Conservation (phyloP, 1,140 invertebrate species). For the Eupristina koningsbergeri region DNA sequence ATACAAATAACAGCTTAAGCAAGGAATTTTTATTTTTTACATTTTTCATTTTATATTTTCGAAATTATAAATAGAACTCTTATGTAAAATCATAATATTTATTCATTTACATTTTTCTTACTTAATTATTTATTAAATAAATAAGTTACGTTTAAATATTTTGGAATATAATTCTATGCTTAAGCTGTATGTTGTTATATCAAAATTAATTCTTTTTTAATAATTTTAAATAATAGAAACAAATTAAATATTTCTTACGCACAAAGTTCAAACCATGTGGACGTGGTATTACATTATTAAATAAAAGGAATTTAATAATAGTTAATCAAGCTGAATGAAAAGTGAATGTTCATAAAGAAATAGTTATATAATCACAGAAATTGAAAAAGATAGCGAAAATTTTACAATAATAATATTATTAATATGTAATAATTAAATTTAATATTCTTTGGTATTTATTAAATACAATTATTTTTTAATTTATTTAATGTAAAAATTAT, state of each 20-base stretch:
- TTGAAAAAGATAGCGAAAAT: neutral
- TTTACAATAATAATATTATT: too few relatives aligned
- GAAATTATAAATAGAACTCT: neutral
- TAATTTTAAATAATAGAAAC: constrained; percentile 14
- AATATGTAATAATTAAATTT: too few relatives aligned
- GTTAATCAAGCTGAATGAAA: constrained; percentile 30
- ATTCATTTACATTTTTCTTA: constrained; percentile 19
- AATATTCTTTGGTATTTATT: too few relatives aligned
- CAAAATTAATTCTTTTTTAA: constrained; percentile 16
- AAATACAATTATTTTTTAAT: too few relatives aligned
- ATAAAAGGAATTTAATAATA: neutral
- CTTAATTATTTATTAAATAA: neutral
- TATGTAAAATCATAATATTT: neutral
- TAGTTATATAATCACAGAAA: neutral
- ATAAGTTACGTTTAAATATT: neutral
- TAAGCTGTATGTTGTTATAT: constrained; percentile 31
- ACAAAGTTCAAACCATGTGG: constrained; percentile 29
- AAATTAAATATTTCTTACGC: constrained; percentile 24
- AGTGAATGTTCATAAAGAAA: constrained; percentile 16
- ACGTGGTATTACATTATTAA: constrained; percentile 27
- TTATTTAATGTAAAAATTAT: too few relatives aligned
- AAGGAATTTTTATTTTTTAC: neutral
- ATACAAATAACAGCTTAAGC: constrained; percentile 24
- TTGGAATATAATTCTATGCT: constrained; percentile 8
- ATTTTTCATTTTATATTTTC: neutral